Conservation (phyloP, 2,888 invertebrate genomes). For the Orchesellides sinensis region DNA sequence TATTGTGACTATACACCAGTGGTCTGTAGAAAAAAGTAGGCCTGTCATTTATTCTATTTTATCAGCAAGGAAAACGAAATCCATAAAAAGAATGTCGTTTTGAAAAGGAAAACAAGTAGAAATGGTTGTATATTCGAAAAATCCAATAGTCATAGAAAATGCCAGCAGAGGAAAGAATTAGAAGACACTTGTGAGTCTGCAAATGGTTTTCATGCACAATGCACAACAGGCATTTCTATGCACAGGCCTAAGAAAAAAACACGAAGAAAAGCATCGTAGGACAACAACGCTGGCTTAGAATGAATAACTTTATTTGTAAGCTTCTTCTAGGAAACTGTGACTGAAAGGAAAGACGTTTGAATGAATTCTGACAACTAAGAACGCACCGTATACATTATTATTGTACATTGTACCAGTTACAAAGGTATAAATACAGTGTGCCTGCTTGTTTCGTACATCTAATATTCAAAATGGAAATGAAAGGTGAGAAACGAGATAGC, state of each 20-base stretch:
- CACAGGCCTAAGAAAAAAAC: neutral
- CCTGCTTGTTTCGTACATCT: neutral
- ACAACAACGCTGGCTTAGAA: neutral
- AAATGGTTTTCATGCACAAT: slow-evolving; percentile 45
- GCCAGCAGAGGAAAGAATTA: slow-evolving; percentile 55
- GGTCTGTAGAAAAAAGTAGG: too few species aligned
- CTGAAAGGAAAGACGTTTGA: neutral
- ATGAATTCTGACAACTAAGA: neutral
- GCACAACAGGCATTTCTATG: too few species aligned
- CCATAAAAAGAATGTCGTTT: neutral
- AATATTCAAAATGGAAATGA: slow-evolving; percentile 31
- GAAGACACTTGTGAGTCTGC: slow-evolving; percentile 42
- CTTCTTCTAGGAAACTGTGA: slow-evolving; percentile 7
- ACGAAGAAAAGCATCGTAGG: neutral
- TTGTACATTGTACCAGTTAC: neutral
- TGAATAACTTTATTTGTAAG: slow-evolving; percentile 24
- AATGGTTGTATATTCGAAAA: too few species aligned
- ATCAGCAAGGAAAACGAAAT: neutral
- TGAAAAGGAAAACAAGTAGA: slow-evolving; percentile 6
- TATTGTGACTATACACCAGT: too few species aligned
- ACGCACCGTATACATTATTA: neutral
- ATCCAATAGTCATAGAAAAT: slow-evolving; percentile 28
- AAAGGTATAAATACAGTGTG: neutral
- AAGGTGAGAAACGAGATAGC: slow-evolving; percentile 25
- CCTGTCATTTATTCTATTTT: neutral